A percentile compares a stretch with the other conserved stretches of the same genome.
Conservation (phyloP, 1,140 invertebrate species). For the Sinella curviseta region DNA sequence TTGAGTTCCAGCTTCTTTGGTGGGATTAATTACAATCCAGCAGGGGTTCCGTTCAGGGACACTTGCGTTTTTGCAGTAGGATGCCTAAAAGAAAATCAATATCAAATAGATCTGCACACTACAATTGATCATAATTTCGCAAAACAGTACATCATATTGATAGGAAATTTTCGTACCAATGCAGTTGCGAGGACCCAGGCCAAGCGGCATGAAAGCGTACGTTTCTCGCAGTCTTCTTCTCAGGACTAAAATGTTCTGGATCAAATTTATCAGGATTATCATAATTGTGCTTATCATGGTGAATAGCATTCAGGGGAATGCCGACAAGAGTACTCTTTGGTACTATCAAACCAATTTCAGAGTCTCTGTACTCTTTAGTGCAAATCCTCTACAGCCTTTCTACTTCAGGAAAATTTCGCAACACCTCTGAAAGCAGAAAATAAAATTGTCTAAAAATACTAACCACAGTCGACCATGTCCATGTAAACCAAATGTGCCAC, state of each 20-base stretch:
- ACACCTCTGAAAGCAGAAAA: conserved; percentile 21
- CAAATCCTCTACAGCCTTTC: neutral
- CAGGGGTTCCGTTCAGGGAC: neutral
- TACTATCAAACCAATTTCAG: conserved; percentile 47
- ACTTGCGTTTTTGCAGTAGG: conserved; percentile 32
- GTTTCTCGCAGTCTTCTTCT: conserved; percentile 54
- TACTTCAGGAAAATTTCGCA: conserved; percentile 32
- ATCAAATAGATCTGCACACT: too few species aligned
- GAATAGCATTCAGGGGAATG: conserved; percentile 62
- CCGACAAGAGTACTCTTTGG: conserved; percentile 60
- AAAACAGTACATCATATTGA: neutral
- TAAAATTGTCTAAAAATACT: neutral
- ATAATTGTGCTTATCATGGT: conserved; percentile 67
- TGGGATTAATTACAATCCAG: neutral
- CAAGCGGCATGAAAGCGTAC: conserved; percentile 66
- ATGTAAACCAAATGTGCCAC: conserved; percentile 57
- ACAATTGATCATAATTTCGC: too few species aligned
- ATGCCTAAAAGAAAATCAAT: neutral
- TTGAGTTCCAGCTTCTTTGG: neutral
- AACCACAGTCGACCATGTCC: conserved; percentile 56
- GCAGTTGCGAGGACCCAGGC: conserved; percentile 67
- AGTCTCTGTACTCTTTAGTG: neutral
- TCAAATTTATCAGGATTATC: conserved; percentile 69
- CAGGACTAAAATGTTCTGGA: conserved; percentile 70
- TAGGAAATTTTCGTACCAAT: conserved; percentile 24